Percentiles rank a stretch among this genome's conserved stretches.
These are phyloP conservation scores for Pempheris klunzingeri DNA, from an alignment of 2,797 vertebrate species.

Conservation along the genomic window DNA sequence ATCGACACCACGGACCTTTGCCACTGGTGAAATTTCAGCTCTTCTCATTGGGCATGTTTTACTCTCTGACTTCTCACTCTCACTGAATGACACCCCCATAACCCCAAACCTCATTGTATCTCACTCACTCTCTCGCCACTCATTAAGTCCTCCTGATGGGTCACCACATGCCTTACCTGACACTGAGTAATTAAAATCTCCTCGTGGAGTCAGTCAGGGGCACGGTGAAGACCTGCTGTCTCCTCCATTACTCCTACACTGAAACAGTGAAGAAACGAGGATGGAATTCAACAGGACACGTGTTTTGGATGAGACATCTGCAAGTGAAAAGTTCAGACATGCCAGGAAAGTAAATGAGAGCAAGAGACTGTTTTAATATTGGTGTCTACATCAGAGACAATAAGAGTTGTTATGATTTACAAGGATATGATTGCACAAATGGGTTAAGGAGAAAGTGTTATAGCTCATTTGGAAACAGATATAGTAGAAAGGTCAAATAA, in stretches of 20 bases:
- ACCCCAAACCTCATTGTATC: conserved; percentile 15
- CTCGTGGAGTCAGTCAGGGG: conserved; percentile 45
- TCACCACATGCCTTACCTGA: conserved; percentile 51
- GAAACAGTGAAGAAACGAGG: not conserved
- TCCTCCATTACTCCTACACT: conserved; percentile 9
- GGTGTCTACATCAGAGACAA: not conserved
- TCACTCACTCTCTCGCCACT: conserved; percentile 17
- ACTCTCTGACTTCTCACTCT: conserved; percentile 18
- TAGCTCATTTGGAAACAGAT: conserved; percentile 47
- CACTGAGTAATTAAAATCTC: conserved; percentile 78
- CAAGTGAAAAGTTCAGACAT: not conserved
- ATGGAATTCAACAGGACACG: not conserved
- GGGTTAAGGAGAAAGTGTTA: conserved; percentile 25
- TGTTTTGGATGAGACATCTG: not conserved
- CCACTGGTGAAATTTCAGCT: conserved; percentile 17
- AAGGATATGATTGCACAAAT: conserved; percentile 30
- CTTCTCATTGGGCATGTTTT: conserved; percentile 11
- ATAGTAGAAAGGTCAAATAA: conserved; percentile 38
- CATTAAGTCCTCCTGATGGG: conserved; percentile 51
- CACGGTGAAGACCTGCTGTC: conserved; percentile 3
- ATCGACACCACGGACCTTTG: not conserved
- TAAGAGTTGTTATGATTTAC: conserved; percentile 15
- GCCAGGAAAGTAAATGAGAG: conserved; percentile 1
- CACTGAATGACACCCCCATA: conserved; percentile 2
- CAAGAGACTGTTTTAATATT: not conserved